Conservation (phyloP, 1,140 invertebrate genomes). For the Megalonaias nervosa region DNA sequence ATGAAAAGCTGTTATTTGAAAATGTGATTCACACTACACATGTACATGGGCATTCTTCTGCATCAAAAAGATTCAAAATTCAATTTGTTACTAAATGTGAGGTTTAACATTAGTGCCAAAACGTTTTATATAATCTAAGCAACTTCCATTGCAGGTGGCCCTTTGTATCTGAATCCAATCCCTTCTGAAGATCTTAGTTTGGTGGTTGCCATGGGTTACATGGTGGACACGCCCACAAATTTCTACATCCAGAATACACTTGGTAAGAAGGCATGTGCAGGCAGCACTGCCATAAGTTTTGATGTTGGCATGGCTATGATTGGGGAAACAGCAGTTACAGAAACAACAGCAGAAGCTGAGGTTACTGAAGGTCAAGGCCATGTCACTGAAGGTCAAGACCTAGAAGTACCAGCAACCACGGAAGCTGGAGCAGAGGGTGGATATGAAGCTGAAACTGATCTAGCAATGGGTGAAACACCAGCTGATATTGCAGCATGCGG, state of each 20-base stretch:
- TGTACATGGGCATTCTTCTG: not conserved
- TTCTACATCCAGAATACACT: constrained; percentile 29
- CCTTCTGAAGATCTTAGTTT: constrained; percentile 31
- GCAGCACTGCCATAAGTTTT: constrained; percentile 38
- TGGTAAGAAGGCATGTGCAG: constrained; percentile 45
- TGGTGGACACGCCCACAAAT: constrained; percentile 49
- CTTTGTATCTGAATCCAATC: not conserved
- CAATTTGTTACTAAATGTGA: not conserved
- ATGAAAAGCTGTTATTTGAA: too few relatives aligned
- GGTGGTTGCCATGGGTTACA: constrained; percentile 41
- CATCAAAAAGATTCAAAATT: not conserved
- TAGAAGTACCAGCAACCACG: not conserved
- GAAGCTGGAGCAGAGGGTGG: constrained; percentile 5
- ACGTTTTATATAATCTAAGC: not conserved
- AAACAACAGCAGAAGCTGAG: not conserved
- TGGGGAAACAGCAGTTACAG: constrained; percentile 14
- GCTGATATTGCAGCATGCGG: too few relatives aligned
- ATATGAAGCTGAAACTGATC: too few relatives aligned
- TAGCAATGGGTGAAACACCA: too few relatives aligned
- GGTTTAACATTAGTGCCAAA: not conserved
- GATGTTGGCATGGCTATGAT: constrained; percentile 22
- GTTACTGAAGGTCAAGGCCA: not conserved
- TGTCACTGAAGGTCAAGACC: not conserved
- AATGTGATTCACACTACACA: not conserved
- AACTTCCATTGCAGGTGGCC: not conserved